Evolutionary conservation across 2,113 vertebrate species (phyloP), one percentile per base, ranked within the genome.

Genomic region (Theropithecus gelada): DNA sequence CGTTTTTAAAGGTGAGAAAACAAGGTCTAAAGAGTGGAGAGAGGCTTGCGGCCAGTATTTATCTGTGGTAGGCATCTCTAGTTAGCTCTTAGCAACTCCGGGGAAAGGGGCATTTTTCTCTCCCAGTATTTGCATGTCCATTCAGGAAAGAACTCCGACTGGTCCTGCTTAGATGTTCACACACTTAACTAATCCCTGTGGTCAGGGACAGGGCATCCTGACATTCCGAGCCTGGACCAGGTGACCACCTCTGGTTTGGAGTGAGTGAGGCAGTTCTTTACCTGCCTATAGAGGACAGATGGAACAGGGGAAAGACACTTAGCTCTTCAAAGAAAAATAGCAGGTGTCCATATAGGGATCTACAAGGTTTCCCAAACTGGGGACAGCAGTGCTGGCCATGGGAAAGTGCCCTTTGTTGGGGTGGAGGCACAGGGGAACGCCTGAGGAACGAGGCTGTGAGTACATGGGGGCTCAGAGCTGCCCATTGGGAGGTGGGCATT

Each of bases 391-490:
- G 40, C 20, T 14, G 6, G 25, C 22, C 75, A 52, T 0, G 22
- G 0, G 38, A 18, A 75, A 70, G 45, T 30, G 13, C 2, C 38
- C 55, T 88, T 30, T 20, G 9, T 22, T 32, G 25, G 32, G 20
- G 27, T 32, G 23, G 4, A 32, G 20, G 18, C 30, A 68, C 5
- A 12, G 43, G 6, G 16, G 5, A 30, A 38, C 2, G 2, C 17
- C 43, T 64, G 40, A 68, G 48, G 6, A 25, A 76, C 35, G 2
- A 61, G 18, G 7, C 2, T 8, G n/a, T 64, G 50, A 27, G 27
- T 0, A 8, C 1, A 10, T 7, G 9, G 18, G 9, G 40, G 50
- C 4, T 66, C 25, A 22, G 8, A 0, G 5, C 52, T 2, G 6
- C 20, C 35, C 45, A 10, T 4, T 3, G 2, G 57, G 11, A 78